Percentiles rank a stretch among this genome's conserved stretches.
Evolutionary conservation across 2,113 vertebrate species (phyloP).

Genomic region (Lepidothrix coronata): DNA sequence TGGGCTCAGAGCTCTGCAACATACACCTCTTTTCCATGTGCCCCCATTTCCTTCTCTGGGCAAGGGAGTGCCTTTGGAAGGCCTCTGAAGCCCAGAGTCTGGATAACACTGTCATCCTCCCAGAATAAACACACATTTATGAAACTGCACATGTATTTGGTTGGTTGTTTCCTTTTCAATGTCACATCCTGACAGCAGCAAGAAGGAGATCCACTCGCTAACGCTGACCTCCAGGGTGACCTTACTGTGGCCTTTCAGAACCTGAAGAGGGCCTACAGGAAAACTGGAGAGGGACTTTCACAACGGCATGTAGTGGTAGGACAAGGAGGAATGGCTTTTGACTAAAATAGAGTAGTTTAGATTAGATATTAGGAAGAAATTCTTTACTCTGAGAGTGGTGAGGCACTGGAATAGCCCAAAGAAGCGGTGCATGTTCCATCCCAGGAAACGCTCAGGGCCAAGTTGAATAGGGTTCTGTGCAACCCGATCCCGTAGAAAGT

Average conservation of each 20-base stretch:
- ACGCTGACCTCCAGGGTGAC: not conserved
- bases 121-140: not conserved
- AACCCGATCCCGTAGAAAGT: not conserved
- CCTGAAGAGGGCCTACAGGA: not conserved
- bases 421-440: not conserved
- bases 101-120: accelerated
- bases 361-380: not conserved
- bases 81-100: not conserved
- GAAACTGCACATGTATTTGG: not conserved
- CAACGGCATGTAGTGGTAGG: too few species aligned
- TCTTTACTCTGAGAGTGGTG: not conserved
- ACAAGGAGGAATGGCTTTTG: accelerated
- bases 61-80: accelerated
- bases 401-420: too few species aligned
- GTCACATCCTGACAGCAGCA: not conserved
- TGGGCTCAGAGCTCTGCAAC: accelerated
- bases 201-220: accelerated
- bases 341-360: not conserved
- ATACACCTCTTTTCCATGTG: accelerated
- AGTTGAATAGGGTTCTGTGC: accelerated
- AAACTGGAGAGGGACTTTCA: not conserved
- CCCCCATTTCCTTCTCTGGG: too few species aligned
- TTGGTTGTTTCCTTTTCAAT: accelerated
- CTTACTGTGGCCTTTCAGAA: too few species aligned
- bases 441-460: not conserved